Evolutionary conservation across 2,797 vertebrate genomes (phyloP).

Genomic region (Petrocephalus schoutedeni): DNA sequence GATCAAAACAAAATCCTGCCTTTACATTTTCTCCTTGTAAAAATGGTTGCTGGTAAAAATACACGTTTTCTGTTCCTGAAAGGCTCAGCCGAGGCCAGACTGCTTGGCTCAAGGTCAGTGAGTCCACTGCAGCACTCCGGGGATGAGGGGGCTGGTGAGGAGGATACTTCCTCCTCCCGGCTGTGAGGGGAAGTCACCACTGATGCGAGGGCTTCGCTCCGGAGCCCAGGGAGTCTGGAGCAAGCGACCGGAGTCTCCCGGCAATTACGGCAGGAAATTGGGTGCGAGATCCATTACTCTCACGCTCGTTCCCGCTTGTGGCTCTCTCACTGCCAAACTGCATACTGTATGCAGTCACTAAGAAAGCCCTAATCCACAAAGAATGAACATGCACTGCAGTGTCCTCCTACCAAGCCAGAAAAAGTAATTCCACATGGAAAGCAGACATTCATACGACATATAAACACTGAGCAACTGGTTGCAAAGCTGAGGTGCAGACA

Average conservation of each 20-base stretch:
- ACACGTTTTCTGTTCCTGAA: background rate
- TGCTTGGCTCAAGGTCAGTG: slow-evolving; percentile 20
- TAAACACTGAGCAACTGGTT: background rate
- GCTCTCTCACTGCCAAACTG: background rate
- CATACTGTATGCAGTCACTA: background rate
- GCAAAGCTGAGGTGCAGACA: background rate
- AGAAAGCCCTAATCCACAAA: background rate
- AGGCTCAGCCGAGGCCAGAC: background rate
- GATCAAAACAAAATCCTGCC: background rate
- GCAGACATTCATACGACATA: background rate
- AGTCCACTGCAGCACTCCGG: background rate
- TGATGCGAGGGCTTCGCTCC: background rate
- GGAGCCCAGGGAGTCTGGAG: background rate
- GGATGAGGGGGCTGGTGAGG: background rate
- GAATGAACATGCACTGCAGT: background rate
- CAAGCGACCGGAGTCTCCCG: slow-evolving; percentile 28
- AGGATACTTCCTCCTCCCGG: background rate
- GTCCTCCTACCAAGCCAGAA: background rate
- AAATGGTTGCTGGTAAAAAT: background rate
- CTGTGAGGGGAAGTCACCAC: background rate
- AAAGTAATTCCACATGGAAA: background rate
- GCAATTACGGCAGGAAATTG: slow-evolving; percentile 22
- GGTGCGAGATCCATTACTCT: background rate
- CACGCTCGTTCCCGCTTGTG: background rate
- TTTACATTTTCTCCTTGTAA: background rate